A percentile compares a stretch with the other conserved stretches of the same genome.
Evolutionary conservation across 2,888 invertebrate species (phyloP).

Genomic region (Xiphydria camelus): DNA sequence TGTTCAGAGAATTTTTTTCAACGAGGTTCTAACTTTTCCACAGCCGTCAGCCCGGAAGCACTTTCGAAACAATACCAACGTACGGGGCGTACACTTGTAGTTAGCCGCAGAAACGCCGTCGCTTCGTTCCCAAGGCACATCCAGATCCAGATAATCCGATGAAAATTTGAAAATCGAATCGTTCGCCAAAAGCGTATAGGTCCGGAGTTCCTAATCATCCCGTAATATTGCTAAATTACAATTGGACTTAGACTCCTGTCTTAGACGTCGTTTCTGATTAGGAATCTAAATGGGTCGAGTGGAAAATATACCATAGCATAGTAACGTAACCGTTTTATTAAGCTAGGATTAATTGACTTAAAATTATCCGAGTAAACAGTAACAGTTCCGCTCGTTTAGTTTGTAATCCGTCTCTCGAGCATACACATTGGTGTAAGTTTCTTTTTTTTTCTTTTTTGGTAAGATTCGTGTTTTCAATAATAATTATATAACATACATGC

Average conservation of each 20-base stretch:
- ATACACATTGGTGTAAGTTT: constrained; percentile 1
- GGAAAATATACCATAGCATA: constrained; percentile 36
- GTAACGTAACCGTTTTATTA: constrained; percentile 48
- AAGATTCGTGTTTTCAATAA: constrained; percentile 14
- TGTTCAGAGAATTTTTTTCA: no score
- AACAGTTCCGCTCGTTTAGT: constrained; percentile 17
- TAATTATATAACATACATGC: not conserved
- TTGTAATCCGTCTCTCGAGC: constrained; percentile 7
- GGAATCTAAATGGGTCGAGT: constrained; percentile 28
- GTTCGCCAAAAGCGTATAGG: constrained; percentile 1
- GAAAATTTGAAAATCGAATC: no score
- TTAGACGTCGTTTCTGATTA: constrained; percentile 38
- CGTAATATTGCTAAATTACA: constrained; percentile 7
- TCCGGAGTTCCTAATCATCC: constrained; percentile 13
- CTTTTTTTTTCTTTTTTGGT: not conserved
- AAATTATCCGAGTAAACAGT: constrained; percentile 9
- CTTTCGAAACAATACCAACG: no score
- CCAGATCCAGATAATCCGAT: no score
- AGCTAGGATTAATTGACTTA: constrained; percentile 29
- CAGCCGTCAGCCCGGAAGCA: no score
- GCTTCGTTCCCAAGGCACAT: no score
- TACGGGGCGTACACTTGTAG: no score
- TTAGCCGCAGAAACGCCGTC: no score
- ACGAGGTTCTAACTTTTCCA: no score
- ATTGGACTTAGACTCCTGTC: constrained; percentile 28